Percentiles rank a stretch among this genome's conserved stretches.
Conservation (phyloP, 1,140 invertebrate genomes). For the Cryptotermes secundus region DNA sequence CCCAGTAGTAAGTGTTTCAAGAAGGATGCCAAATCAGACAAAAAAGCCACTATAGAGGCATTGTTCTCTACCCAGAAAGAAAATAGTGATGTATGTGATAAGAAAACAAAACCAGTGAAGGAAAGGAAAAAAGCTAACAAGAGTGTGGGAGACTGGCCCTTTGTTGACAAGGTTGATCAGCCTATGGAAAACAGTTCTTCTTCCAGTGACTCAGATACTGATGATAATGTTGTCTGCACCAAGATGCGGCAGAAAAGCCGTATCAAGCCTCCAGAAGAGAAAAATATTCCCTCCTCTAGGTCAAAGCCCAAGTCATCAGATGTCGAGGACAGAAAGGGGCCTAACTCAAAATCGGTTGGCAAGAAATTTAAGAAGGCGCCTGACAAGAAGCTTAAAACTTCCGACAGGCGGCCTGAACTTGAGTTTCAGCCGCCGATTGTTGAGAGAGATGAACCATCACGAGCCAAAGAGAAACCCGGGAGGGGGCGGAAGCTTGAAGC, state of each 20-base stretch:
- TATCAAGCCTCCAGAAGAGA: neutral
- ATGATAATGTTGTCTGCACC: constrained; percentile 29
- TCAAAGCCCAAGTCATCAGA: constrained; percentile 19
- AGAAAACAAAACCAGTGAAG: constrained; percentile 34
- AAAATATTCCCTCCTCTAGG: neutral
- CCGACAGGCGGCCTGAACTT: constrained; percentile 74
- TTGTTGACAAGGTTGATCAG: constrained; percentile 58
- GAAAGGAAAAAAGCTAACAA: constrained; percentile 34
- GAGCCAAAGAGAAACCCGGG: constrained; percentile 48
- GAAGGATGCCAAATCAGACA: constrained; percentile 32
- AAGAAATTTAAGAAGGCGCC: constrained; percentile 66
- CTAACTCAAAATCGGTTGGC: constrained; percentile 49
- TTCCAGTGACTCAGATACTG: constrained; percentile 40
- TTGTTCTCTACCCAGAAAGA: neutral
- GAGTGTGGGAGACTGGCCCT: constrained; percentile 52
- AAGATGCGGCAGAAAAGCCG: constrained; percentile 47
- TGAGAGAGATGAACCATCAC: constrained; percentile 71
- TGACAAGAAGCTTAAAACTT: constrained; percentile 84
- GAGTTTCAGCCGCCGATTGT: constrained; percentile 68
- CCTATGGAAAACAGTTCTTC: constrained; percentile 45
- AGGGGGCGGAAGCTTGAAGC: constrained; percentile 35
- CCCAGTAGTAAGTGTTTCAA: constrained; percentile 33
- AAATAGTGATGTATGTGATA: constrained; percentile 26
- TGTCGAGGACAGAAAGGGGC: constrained; percentile 39
- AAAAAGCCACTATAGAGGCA: neutral